phyloP scores from a whole-genome alignment of 2,113 vertebrate species.

The Tautogolabrus adspersus region DNA sequence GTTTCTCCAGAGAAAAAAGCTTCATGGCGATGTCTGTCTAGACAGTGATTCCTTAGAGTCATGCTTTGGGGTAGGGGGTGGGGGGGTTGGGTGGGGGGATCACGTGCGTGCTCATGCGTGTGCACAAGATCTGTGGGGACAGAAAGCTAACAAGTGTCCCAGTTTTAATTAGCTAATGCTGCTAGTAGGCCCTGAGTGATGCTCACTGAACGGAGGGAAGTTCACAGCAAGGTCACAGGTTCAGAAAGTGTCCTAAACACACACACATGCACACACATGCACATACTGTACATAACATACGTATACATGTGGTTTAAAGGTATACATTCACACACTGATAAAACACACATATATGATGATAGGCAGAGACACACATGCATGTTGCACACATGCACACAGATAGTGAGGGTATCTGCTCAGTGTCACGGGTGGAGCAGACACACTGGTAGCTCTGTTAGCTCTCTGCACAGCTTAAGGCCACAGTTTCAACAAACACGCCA shows the following conservation, averaged over 20 bases:
- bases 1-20: slow-evolving; percentile 29
- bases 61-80: background rate
- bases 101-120: slow-evolving; percentile 11
- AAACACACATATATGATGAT: background rate
- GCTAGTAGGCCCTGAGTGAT: slow-evolving; percentile 38
- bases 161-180: slow-evolving; percentile 68
- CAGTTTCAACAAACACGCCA: slow-evolving; percentile 4
- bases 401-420: slow-evolving; percentile 43
- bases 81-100: background rate
- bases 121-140: slow-evolving; percentile 20
- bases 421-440: slow-evolving; percentile 18
- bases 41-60: slow-evolving; percentile 57
- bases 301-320: background rate
- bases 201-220: slow-evolving; percentile 47
- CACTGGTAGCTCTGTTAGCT: slow-evolving; percentile 38
- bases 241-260: slow-evolving; percentile 23
- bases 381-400: slow-evolving; percentile 6
- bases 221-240: slow-evolving; percentile 64
- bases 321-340: slow-evolving; percentile 44
- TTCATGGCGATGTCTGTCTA: slow-evolving; percentile 47
- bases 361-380: no score
- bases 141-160: slow-evolving; percentile 40
- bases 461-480: background rate
- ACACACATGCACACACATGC: background rate
- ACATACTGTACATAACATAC: no score